Conservation (phyloP, 2,797 vertebrate genomes). For the Chelidonichthys spinosus region DNA sequence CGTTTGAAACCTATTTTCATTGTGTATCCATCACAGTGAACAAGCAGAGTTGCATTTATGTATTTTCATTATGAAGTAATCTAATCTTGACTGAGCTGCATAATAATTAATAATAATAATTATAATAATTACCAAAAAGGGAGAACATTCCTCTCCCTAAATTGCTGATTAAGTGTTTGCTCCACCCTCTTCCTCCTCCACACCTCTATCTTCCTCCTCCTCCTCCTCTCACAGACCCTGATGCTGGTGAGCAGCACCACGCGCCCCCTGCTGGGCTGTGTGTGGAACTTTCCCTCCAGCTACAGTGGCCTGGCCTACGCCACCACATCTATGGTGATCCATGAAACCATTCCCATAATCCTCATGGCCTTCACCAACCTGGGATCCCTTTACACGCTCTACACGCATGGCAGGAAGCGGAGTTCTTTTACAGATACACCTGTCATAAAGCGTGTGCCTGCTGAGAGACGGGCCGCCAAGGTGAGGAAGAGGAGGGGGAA, state of each 20-base stretch:
- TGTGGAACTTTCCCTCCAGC: constrained; percentile 85
- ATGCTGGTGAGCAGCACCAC: constrained; percentile 87
- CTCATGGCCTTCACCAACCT: constrained; percentile 85
- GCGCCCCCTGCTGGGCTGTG: constrained; percentile 85
- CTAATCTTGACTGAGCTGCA: neutral
- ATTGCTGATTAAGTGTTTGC: neutral
- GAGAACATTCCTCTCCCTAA: neutral
- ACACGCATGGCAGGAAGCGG: constrained; percentile 70
- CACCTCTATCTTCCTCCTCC: neutral
- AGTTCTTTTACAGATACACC: constrained; percentile 47
- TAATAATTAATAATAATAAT: no score
- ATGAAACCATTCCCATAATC: constrained; percentile 84
- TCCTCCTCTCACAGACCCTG: constrained; percentile 71
- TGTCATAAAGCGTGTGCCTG: constrained; percentile 77
- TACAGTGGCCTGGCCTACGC: constrained; percentile 81
- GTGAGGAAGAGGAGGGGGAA: constrained; percentile 56
- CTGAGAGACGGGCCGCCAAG: constrained; percentile 86
- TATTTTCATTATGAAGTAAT: neutral
- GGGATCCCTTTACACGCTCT: constrained; percentile 83
- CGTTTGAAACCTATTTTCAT: neutral
- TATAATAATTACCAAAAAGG: neutral
- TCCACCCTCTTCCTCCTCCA: neutral
- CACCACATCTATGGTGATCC: constrained; percentile 85
- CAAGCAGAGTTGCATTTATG: neutral
- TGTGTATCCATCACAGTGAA: neutral